Evolutionary conservation across 64 coral and sea anemone genomes (phyloP).

Genomic region (Pocillopora damicornis): DNA sequence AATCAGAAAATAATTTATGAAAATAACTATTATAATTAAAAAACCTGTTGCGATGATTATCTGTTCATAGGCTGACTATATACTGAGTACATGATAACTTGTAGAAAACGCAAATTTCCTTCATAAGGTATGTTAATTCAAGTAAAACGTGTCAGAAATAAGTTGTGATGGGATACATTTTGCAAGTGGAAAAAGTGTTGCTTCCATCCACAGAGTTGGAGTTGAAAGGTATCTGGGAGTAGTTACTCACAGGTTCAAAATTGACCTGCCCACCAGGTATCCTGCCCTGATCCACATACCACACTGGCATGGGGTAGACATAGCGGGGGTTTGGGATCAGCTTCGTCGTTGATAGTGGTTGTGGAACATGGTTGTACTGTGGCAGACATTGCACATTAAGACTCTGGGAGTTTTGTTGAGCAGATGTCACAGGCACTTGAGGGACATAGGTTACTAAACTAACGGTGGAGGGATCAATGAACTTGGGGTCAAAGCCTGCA

Average conservation of each 20-base stretch:
- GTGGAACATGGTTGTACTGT: slow-evolving; percentile 16
- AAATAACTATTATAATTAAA: no score
- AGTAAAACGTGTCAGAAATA: background rate
- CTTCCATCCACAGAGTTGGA: background rate
- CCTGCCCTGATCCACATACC: slow-evolving; percentile 17
- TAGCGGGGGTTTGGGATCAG: background rate
- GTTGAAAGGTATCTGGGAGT: slow-evolving; percentile 7
- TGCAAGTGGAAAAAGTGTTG: background rate
- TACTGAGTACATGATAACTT: no score
- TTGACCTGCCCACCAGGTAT: background rate
- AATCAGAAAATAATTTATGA: no score
- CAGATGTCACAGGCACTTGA: background rate
- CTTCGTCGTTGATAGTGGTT: slow-evolving; percentile 2
- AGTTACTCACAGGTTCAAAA: background rate
- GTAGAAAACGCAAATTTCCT: no score
- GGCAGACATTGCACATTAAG: background rate
- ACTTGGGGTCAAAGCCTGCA: background rate
- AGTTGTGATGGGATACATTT: slow-evolving; percentile 1
- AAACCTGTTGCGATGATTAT: no score
- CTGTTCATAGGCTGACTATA: no score
- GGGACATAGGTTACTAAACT: slow-evolving; percentile 1
- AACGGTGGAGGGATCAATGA: background rate
- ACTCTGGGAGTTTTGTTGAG: background rate
- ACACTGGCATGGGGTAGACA: slow-evolving; percentile 26
- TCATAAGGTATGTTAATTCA: no score